A percentile compares a stretch with the other conserved stretches of the same genome.
phyloP scores from a whole-genome alignment of 2,888 invertebrate species.

The Anorthoa munda region DNA sequence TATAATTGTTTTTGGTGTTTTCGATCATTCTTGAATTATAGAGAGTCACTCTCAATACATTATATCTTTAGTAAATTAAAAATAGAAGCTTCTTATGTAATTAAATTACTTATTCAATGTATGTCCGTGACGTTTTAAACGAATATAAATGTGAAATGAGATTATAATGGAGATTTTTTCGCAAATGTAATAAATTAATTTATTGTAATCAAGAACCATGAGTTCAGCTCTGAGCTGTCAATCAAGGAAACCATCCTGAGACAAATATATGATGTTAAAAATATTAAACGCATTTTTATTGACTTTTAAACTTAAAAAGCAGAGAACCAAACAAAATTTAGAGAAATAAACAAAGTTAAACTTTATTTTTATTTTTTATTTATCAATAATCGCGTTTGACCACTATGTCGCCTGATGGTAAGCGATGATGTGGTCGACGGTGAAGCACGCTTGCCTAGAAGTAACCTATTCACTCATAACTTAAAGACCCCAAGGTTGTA shows the following conservation, averaged over 20 bases:
- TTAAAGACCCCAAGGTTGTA: too few relatives aligned
- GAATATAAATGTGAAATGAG: slow-evolving; percentile 68
- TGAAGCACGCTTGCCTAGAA: too few relatives aligned
- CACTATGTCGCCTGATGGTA: too few relatives aligned
- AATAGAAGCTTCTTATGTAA: slow-evolving; percentile 73
- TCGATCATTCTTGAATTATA: slow-evolving; percentile 52
- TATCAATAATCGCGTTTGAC: too few relatives aligned
- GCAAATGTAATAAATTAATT: slow-evolving; percentile 62
- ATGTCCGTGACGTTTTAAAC: slow-evolving; percentile 78
- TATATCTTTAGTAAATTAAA: slow-evolving; percentile 62
- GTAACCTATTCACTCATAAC: too few relatives aligned
- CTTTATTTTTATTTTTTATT: too few relatives aligned
- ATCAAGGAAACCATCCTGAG: slow-evolving; percentile 70
- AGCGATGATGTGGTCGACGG: too few relatives aligned
- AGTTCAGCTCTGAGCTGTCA: slow-evolving; percentile 85
- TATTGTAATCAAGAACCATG: slow-evolving; percentile 67
- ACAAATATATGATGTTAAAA: slow-evolving; percentile 81
- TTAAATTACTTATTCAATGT: slow-evolving; percentile 72
- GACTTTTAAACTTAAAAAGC: background rate
- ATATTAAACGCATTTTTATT: slow-evolving; percentile 47
- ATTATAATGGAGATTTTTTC: slow-evolving; percentile 64
- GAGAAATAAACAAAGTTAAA: background rate
- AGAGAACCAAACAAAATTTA: background rate
- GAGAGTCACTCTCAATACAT: slow-evolving; percentile 67
- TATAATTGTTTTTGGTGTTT: slow-evolving; percentile 56